Evolutionary conservation across 2,797 vertebrate species (phyloP).

Genomic region (Zenarchopterus dispar): DNA sequence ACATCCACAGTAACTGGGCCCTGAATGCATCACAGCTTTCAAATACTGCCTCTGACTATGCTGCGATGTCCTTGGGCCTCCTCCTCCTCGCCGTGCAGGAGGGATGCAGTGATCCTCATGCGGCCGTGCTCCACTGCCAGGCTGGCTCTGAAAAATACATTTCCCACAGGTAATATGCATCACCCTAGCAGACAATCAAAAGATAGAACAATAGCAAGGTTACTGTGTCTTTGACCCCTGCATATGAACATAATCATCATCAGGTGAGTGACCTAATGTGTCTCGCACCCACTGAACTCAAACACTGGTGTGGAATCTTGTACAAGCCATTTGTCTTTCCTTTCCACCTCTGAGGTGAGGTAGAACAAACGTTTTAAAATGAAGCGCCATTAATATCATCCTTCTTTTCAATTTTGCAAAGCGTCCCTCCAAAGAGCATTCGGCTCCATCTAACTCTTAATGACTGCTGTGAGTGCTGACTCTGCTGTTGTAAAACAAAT

Average conservation of each 20-base stretch:
- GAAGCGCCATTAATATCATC: conserved; percentile 58
- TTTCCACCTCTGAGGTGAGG: conserved; percentile 27
- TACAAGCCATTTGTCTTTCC: conserved; percentile 52
- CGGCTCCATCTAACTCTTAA: conserved; percentile 66
- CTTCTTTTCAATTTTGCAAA: conserved; percentile 47
- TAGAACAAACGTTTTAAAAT: conserved; percentile 29
- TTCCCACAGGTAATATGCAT: conserved; percentile 69
- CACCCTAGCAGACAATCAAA: conserved; percentile 50
- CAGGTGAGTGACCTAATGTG: conserved; percentile 52
- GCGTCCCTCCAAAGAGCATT: conserved; percentile 45
- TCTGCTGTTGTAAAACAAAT: conserved; percentile 80
- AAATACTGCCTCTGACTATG: neutral
- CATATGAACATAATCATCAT: conserved; percentile 53
- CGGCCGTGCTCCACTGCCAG: conserved; percentile 39
- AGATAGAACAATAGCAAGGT: conserved; percentile 80
- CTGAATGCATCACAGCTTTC: conserved; percentile 22
- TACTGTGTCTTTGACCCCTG: conserved; percentile 65
- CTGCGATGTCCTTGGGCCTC: conserved; percentile 49
- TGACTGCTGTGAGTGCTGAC: conserved; percentile 74
- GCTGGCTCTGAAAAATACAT: conserved; percentile 64
- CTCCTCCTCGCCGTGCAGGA: conserved; percentile 19
- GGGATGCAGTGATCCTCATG: conserved; percentile 52
- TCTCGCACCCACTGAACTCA: conserved; percentile 31
- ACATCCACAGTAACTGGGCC: neutral
- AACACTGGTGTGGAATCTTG: conserved; percentile 11